A percentile compares a stretch with the other conserved stretches of the same genome.
Conservation (phyloP, 2,113 vertebrate genomes). For the Bolborhynchus lineola region DNA sequence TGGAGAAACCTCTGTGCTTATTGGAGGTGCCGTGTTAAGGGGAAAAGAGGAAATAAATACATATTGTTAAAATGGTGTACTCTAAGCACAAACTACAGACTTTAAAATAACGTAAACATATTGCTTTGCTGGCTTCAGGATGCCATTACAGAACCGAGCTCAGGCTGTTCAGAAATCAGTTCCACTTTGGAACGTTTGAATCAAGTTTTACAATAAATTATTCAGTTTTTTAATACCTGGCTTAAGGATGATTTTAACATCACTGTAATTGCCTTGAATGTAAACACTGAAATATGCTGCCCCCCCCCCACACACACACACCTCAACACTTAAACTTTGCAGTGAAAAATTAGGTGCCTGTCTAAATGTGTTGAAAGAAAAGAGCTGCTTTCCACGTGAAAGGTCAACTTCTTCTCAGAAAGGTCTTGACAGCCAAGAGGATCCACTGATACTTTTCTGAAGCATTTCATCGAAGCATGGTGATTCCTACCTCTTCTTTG, state of each 20-base stretch:
- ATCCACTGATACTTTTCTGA: neutral
- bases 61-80: neutral
- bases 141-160: neutral
- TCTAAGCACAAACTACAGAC: neutral
- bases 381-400: neutral
- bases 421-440: neutral
- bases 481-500: neutral
- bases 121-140: neutral
- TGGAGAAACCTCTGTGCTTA: neutral
- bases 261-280: neutral
- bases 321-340: neutral
- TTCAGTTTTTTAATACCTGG: neutral
- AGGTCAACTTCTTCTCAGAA: neutral
- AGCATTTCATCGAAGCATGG: neutral
- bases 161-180: neutral
- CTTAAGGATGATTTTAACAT: neutral
- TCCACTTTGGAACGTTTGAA: neutral
- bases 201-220: slow-evolving; percentile 20
- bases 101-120: neutral
- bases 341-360: neutral
- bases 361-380: neutral
- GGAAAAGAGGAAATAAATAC: neutral
- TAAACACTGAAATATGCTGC: neutral
- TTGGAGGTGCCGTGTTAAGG: neutral
- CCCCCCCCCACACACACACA: neutral